These are phyloP conservation scores for Psilopsiagon aurifrons DNA, from an alignment of 2,113 vertebrate genomes.

Conservation along the genomic window DNA sequence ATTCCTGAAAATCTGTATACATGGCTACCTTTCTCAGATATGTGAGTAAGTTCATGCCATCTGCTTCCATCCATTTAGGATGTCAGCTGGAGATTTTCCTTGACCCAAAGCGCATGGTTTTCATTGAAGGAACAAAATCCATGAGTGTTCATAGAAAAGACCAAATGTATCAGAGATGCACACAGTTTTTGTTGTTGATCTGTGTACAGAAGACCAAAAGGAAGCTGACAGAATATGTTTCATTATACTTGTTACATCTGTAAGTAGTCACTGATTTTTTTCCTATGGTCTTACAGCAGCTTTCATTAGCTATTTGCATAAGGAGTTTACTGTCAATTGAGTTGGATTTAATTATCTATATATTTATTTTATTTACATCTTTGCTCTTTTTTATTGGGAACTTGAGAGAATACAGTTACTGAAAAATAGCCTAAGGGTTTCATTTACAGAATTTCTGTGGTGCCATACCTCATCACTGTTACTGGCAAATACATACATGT, in stretches of 20 bases:
- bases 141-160: neutral
- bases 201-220: neutral
- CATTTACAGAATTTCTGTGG: neutral
- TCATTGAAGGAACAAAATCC: neutral
- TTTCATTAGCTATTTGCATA: neutral
- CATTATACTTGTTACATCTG: neutral
- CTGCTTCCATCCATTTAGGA: neutral
- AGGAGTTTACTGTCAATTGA: neutral
- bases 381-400: neutral
- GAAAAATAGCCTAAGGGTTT: neutral
- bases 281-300: neutral
- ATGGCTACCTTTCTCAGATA: neutral
- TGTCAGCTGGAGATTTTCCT: neutral
- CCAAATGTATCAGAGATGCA: fast-evolving
- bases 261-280: neutral
- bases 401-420: neutral
- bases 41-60: neutral
- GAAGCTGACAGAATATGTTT: neutral
- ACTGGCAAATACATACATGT: neutral
- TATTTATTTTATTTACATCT: neutral
- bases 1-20: neutral
- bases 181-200: neutral
- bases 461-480: neutral
- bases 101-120: neutral
- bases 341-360: neutral